Conservation (phyloP, 2,113 vertebrate species). For the Albula glossodonta region DNA sequence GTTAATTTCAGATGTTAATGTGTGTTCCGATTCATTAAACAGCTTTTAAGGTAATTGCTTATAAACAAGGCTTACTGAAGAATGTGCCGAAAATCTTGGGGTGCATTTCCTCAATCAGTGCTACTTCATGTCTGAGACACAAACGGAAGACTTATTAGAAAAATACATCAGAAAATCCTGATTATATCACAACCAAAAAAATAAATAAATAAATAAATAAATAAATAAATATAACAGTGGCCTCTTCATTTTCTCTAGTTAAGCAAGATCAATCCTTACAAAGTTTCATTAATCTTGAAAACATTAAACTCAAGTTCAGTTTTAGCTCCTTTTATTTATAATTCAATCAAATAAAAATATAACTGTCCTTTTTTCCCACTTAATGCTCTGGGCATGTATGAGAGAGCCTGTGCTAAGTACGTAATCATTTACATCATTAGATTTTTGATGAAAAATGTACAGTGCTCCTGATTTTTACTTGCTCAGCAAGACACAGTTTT, state of each 20-base stretch:
- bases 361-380: neutral
- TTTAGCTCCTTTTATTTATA: conserved; percentile 10
- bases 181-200: neutral
- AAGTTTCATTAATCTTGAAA: conserved; percentile 9
- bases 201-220: neutral
- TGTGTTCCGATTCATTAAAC: conserved; percentile 4
- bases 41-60: conserved; percentile 16
- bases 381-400: neutral
- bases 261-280: neutral
- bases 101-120: neutral
- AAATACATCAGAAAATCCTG: neutral
- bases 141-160: neutral
- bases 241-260: neutral
- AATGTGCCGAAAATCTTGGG: neutral
- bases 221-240: neutral
- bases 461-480: neutral
- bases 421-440: neutral
- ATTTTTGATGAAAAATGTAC: too few relatives aligned
- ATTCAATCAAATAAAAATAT: neutral
- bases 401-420: neutral
- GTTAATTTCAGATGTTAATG: conserved; percentile 9
- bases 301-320: neutral
- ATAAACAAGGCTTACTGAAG: neutral
- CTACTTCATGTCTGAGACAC: too few relatives aligned
- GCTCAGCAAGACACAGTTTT: neutral